Conservation (phyloP, 2,888 invertebrate species). For the Phyllotreta cruciferae region DNA sequence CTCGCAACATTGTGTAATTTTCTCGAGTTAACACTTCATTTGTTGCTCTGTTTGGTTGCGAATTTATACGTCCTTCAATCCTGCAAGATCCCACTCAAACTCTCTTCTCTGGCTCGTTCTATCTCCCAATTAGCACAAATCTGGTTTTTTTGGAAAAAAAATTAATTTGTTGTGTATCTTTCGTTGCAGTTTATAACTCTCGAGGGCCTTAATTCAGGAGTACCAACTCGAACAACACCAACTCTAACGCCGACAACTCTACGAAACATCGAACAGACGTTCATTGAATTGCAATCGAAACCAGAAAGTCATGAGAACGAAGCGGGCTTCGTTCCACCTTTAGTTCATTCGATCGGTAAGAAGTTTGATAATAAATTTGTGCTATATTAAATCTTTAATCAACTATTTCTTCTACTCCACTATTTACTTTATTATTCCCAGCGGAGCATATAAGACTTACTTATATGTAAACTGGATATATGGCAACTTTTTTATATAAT, state of each 20-base stretch:
- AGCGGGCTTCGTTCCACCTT: constrained; percentile 92
- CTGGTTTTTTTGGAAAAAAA: background rate
- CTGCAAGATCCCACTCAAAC: too few species aligned
- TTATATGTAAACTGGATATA: background rate
- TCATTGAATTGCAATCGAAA: constrained; percentile 83
- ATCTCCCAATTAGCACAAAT: too few species aligned
- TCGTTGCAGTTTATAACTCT: constrained; percentile 79
- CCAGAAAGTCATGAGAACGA: constrained; percentile 79
- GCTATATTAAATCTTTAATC: background rate
- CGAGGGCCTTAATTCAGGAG: constrained; percentile 87
- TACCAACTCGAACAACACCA: constrained; percentile 91
- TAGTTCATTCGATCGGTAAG: constrained; percentile 62
- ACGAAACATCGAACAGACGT: constrained; percentile 90
- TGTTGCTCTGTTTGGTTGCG: too few species aligned
- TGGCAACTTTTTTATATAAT: too few species aligned
- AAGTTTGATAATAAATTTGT: constrained; percentile 15
- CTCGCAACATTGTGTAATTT: too few species aligned
- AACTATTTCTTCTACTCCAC: background rate
- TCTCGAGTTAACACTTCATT: too few species aligned
- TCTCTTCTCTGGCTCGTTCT: too few species aligned
- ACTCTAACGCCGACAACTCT: constrained; percentile 94
- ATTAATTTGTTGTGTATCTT: constrained; percentile 42
- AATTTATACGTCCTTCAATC: too few species aligned
- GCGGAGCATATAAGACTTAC: too few species aligned
- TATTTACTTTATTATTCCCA: too few species aligned